Base-by-base conservation (phyloP, 1,140 invertebrate species). In the Rhopalosiphum padi region DNA sequence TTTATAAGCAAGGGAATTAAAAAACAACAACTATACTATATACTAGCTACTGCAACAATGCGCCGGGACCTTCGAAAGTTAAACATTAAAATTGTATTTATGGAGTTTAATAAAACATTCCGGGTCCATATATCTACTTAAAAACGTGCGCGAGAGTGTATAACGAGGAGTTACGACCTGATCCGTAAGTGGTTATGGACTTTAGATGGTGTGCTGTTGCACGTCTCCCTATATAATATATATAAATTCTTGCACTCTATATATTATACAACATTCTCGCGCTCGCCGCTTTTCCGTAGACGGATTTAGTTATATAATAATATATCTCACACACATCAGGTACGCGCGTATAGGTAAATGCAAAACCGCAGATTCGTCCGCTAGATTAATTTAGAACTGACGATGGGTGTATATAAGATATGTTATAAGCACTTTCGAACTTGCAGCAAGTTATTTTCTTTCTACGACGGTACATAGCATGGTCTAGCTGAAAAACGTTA, bases 91-190 rank as follows among this genome's bases (percentile, higher is more conserved):
- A 93, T 93, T 93, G 41, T 93, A 93, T 93, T 93, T 93, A 93
- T 93, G 77, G 82, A 48, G 48, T 82, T 93, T 93, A 93, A 93
- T 93, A 93, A 93, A 93, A 93, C 91, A 93, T 93, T 93, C 82
- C 82, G 21, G 91, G 91, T 51, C 82, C 43, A 43, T 85, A 48
- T 82, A 83, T 93, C 77, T 90, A 90, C 89, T 90, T 90, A 55
- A 55, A 55, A 55, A 89, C 48, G 51, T 53, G 51, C 51, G 53
- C 89, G 41, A 60, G 89, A 43, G 55, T 68, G 25, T 68, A 43
- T 90, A 90, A 90, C 89, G 89, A 90, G 53, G 41, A 90, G 41
- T 90, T 90, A 90, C 89, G 88, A 89, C 88, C 35, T 1, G 35
- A 11, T 55, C 51, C 51, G 88, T 89, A 89, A 89, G 88, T 89